phyloP scores from a whole-genome alignment of 2,888 invertebrate genomes.

The Pediacus dermestoides region DNA sequence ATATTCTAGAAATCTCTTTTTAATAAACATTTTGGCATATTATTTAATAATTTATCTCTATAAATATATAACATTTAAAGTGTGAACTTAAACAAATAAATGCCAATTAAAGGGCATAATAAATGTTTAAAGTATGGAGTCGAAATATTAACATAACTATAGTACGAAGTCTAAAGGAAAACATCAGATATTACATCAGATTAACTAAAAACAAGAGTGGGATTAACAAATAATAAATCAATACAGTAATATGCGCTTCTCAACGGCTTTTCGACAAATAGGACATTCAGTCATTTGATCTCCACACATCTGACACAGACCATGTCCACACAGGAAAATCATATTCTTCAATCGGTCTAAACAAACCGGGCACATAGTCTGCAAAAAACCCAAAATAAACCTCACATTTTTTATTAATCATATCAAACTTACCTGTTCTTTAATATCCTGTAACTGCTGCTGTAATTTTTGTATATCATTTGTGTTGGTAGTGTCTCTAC shows the following conservation, averaged over 20 bases:
- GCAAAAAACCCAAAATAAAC: constrained; percentile 41
- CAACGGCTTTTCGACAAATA: constrained; percentile 94
- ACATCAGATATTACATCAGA: background rate
- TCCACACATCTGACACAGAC: constrained; percentile 97
- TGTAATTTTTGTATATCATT: constrained; percentile 86
- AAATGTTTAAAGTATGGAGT: background rate
- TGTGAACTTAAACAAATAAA: too few relatives aligned
- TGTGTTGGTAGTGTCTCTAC: constrained; percentile 63
- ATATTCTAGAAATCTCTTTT: too few relatives aligned
- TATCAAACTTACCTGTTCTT: constrained; percentile 74
- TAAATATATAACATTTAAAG: too few relatives aligned
- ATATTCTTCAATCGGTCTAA: constrained; percentile 96
- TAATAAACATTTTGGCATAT: too few relatives aligned
- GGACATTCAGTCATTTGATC: constrained; percentile 97
- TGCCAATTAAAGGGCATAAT: background rate
- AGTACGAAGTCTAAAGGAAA: background rate
- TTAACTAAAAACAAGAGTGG: background rate
- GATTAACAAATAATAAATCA: too few relatives aligned
- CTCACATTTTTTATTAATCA: background rate
- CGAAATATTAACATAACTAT: background rate
- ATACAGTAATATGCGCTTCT: constrained; percentile 91
- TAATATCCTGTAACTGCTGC: constrained; percentile 95
- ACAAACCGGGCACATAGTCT: constrained; percentile 99
- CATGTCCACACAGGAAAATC: constrained; percentile 98
- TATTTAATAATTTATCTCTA: too few relatives aligned